Evolutionary conservation across 2,113 vertebrate genomes (phyloP), one percentile per base, ranked within the genome.

Genomic region (Cyprinus carpio): DNA sequence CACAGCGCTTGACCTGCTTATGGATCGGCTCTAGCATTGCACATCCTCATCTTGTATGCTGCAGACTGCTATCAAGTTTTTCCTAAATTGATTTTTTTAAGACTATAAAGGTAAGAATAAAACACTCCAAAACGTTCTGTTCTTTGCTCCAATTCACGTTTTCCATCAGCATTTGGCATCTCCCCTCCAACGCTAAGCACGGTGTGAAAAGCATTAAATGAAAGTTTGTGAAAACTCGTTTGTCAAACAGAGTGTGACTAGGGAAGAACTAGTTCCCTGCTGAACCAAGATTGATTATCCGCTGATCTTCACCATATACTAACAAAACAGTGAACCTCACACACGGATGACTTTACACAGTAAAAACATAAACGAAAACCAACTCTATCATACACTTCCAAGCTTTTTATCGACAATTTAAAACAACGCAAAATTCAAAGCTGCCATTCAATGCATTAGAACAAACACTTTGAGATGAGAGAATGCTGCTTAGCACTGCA

Each of bases 401-500:
- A 20, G 54, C 54, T 20, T 2, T 56, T 56, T 23, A 56, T 56
- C 54, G 2, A 75, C n/a, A 16, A 75, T 25, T 46, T 49, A 12
- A n/a, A 75, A 27, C 25, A 4, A 13, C 71, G 20, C 7, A 74
- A 2, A 25, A n/a, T 25, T 75, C 11, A 49, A 16, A 75, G n/a
- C 43, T 25, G 11, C 23, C 12, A 16, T 49, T 13, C 8, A 74
- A 46, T n/a, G 43, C 23, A 75, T 11, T 25, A 75, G 54, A 74
- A 43, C 62, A 37, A 84, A 64, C 27, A 8, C 82, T 84, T 85
- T 84, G 67, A 89, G 84, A 89, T 82, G 75, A 88, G 65, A 85
- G 51, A 64, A 75, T 56, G 83, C 65, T 87, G 31, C 12, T 85
- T 71, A 85, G 75, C 80, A 86, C 84, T 69, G 29, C 27, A 25